Conservation (phyloP, 2,113 vertebrate genomes). For the Entelurus aequoreus region DNA sequence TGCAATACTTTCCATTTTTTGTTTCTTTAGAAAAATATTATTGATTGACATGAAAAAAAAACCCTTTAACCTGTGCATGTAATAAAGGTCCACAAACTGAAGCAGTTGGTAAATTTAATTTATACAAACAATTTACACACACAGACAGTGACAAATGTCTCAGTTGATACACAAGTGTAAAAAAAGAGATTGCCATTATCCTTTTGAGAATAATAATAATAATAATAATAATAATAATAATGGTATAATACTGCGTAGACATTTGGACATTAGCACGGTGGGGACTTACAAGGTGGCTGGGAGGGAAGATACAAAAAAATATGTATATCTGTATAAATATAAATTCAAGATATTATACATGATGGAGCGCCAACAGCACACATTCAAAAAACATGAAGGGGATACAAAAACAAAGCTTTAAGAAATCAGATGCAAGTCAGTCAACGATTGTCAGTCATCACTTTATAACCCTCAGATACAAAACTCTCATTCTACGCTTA, state of each 20-base stretch:
- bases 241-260: conserved; percentile 71
- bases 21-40: too few relatives aligned
- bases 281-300: conserved; percentile 8
- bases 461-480: conserved; percentile 47
- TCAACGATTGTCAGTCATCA: conserved; percentile 74
- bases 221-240: conserved; percentile 6
- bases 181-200: conserved; percentile 78
- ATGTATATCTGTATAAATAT: conserved; percentile 80
- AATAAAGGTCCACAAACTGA: conserved; percentile 35
- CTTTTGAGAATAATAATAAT: conserved; percentile 6
- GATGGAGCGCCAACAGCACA: conserved; percentile 58
- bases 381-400: conserved; percentile 61
- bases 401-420: conserved; percentile 42
- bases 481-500: conserved; percentile 43
- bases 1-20: too few relatives aligned
- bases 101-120: conserved; percentile 89
- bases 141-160: conserved; percentile 80
- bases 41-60: too few relatives aligned
- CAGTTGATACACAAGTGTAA: conserved; percentile 87
- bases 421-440: conserved; percentile 41
- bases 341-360: conserved; percentile 73
- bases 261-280: conserved; percentile 65
- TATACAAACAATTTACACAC: conserved; percentile 82
- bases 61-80: background rate
- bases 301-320: conserved; percentile 72